Conservation (phyloP, 2,113 vertebrate genomes). For the Cyprinodon variegatus region DNA sequence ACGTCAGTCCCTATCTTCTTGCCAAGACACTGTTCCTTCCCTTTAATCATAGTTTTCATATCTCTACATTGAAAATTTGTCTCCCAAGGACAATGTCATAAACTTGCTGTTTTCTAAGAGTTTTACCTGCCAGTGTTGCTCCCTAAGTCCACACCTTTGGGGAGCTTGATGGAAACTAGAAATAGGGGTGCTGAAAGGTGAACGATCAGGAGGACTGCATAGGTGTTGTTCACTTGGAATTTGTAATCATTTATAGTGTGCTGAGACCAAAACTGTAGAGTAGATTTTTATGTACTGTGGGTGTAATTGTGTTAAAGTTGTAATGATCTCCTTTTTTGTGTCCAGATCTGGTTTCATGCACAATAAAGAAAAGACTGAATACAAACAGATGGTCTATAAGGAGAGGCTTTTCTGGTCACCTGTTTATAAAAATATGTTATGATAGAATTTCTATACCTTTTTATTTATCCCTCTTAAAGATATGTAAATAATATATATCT, state of each 20-base stretch:
- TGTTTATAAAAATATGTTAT: neutral
- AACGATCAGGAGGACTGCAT: constrained; percentile 29
- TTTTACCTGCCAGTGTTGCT: constrained; percentile 89
- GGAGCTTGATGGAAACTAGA: constrained; percentile 55
- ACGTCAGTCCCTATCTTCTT: constrained; percentile 76
- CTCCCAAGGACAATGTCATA: constrained; percentile 97
- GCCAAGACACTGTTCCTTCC: constrained; percentile 83
- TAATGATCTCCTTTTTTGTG: neutral
- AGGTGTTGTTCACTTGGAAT: constrained; percentile 13
- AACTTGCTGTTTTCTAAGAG: constrained; percentile 94
- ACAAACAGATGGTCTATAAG: neutral
- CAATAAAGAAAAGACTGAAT: neutral
- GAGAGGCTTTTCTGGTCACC: neutral
- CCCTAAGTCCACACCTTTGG: constrained; percentile 87
- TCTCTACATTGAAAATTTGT: constrained; percentile 96
- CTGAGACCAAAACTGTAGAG: constrained; percentile 78
- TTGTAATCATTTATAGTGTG: constrained; percentile 23
- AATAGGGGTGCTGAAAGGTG: constrained; percentile 33
- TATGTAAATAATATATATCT: no score
- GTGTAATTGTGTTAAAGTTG: constrained; percentile 84
- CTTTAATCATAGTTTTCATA: constrained; percentile 99
- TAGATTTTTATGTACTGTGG: constrained; percentile 78
- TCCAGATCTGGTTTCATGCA: neutral
- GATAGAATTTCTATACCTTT: neutral
- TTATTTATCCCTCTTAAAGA: no score